Evolutionary conservation across 2,888 invertebrate species (phyloP), one percentile per base, ranked within the genome.

Genomic region (Lordiphosa fenestrarum): DNA sequence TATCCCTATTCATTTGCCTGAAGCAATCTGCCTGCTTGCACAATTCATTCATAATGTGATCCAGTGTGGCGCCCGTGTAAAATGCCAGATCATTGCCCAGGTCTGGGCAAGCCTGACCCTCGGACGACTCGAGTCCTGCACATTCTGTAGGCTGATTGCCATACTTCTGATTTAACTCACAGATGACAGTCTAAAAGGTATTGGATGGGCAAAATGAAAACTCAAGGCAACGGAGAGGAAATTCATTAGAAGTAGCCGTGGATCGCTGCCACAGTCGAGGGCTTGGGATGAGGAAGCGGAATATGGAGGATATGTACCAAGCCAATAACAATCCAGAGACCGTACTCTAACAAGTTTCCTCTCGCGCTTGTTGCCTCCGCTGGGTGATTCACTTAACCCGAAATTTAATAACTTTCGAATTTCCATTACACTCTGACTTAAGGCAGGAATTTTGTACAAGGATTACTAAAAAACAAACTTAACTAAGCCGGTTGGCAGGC

Each of bases 41-140:
- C 40, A 88, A 44, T 50, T 89, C 89, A 25, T 83, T 76, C 44
- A 75, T 75, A n/a, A 89, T 87, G 36, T 87, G 84, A 3, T 78
- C 64, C 5, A 88, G 60, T 0, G 88, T 87, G 15, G 73, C 80
- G 36, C 74, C 78, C 1, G 89, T 84, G 33, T 85, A 83, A 40
- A 78, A 76, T 0, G 86, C 75, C 30, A 89, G 68, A 36, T 88
- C 87, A 37, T 87, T 84, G 5, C 84, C 80, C 51, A 77, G 51
- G 44, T 82, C 73, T 15, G 71, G 62, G 30, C 72, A 71, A 3
- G 30, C 10, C 9, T 7, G 3, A 1, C 30, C 30, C 7, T 71
- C 60, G 5, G 69, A 62, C 5, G 74, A 71, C 30, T 85, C 78
- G 15, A 81, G 69, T 0, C 71, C 47, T 30, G 68, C 53, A 63